Evolutionary conservation across 1,140 invertebrate species (phyloP), one percentile per base, ranked within the genome.

Genomic region (Habropoda laboriosa): DNA sequence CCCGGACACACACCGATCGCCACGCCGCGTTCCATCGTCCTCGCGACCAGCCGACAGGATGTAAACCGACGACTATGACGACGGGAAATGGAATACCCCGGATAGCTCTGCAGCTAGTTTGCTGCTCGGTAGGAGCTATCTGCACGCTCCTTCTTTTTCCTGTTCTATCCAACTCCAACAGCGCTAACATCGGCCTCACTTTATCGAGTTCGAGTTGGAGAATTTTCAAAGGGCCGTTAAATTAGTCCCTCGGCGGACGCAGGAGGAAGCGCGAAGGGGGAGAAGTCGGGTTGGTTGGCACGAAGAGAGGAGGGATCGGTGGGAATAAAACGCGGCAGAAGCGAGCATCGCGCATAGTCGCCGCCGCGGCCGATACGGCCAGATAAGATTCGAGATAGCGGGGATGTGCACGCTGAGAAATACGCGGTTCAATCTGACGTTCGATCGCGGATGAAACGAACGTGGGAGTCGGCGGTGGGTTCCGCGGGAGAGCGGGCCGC

Each of bases 31-130:
- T 64, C 55, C 72, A 53, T 75, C 57, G 63, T 68, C 58, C 57
- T 38, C 66, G 80, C 1, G 64, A 45, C 74, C 80, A 55, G 60
- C 74, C 74, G 78, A 87, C 87, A 87, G 87, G 79, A 85, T 87
- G 86, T 86, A 85, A 88, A 87, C 79, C 80, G 85, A 86, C 78
- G 78, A 80, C 78, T 86, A 80, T 81, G 77, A 82, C 85, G 77
- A 87, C 67, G 87, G 80, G 73, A 86, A 88, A 87, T 87, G 82
- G 79, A 85, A 86, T 86, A 78, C 60, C 45, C 42, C 35, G 35
- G 77, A 60, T 71, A 55, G 68, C 64, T 60, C 38, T 4, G 57
- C 58, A 51, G 30, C 53, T 24, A 38, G 49, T 4, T 40, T 21
- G 12, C 16, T 8, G 30, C 10, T n/a, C 27, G 55, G 16, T 30